phyloP scores from a whole-genome alignment of 35 echinoderm and acorn worm genomes.

The Heliocidaris erythrogramma region DNA sequence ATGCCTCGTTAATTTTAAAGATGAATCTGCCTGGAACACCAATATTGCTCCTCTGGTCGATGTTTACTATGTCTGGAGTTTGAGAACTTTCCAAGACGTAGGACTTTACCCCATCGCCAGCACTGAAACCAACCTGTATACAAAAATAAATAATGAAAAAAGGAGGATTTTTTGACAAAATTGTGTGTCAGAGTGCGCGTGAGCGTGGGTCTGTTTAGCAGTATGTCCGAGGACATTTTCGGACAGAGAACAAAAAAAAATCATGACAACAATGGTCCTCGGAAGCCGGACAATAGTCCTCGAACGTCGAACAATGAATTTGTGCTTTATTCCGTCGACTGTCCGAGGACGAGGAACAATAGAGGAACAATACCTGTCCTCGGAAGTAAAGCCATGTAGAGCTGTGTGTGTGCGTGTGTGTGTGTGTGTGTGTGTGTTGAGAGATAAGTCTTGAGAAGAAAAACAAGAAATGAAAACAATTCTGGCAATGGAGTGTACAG shows the following conservation, averaged over 20 bases:
- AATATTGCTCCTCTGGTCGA: conserved; percentile 69
- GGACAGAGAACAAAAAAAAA: too few relatives aligned
- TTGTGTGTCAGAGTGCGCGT: not conserved
- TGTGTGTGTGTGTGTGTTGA: not conserved
- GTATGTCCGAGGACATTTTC: too few relatives aligned
- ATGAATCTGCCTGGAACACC: conserved; percentile 63
- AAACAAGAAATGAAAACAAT: not conserved
- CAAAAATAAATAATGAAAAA: too few relatives aligned
- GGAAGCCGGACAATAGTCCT: too few relatives aligned
- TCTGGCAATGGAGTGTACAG: not conserved
- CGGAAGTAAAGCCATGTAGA: too few relatives aligned
- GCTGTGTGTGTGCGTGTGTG: not conserved
- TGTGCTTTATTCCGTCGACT: too few relatives aligned
- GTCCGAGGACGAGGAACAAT: too few relatives aligned
- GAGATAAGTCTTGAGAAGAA: not conserved
- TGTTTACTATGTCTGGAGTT: conserved; percentile 57
- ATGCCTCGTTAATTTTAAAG: conserved; percentile 51
- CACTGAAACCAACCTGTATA: conserved; percentile 67
- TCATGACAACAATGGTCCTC: too few relatives aligned
- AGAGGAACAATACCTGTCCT: too few relatives aligned
- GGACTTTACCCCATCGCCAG: conserved; percentile 52
- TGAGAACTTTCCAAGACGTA: conserved; percentile 50
- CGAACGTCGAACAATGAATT: too few relatives aligned
- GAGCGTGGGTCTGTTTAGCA: too few relatives aligned
- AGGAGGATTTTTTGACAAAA: too few relatives aligned